Conservation (phyloP, 2,888 invertebrate genomes). For the Melipona bicolor region DNA sequence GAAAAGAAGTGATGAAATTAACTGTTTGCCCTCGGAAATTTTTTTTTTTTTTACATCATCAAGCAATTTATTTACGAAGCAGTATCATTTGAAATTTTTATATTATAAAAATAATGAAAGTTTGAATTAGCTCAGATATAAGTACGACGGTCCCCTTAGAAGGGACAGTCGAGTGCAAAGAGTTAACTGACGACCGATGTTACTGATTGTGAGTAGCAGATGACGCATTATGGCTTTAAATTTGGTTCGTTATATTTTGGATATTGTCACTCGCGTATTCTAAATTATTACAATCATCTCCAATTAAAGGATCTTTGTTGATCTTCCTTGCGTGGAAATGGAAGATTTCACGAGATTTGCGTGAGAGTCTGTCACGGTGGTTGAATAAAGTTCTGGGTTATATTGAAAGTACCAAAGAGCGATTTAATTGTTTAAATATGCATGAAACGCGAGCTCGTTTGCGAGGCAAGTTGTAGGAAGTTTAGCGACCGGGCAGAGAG, state of each 20-base stretch:
- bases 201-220: too few relatives aligned
- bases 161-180: too few relatives aligned
- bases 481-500: constrained; percentile 32
- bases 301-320: background rate
- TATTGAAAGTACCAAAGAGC: background rate
- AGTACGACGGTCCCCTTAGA: too few relatives aligned
- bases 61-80: too few relatives aligned
- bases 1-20: background rate
- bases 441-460: constrained; percentile 20
- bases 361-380: background rate
- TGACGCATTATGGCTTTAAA: too few relatives aligned
- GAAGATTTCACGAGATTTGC: background rate
- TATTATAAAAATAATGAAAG: too few relatives aligned
- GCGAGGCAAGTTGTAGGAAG: background rate
- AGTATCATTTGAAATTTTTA: too few relatives aligned
- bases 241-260: too few relatives aligned
- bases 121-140: too few relatives aligned
- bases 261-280: too few relatives aligned
- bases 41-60: too few relatives aligned
- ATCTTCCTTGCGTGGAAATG: background rate
- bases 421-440: constrained; percentile 30
- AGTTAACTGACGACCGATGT: too few relatives aligned
- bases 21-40: background rate
- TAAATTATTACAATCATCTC: background rate
- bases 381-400: background rate